phyloP scores from a whole-genome alignment of 2,113 vertebrate genomes.

The Dipodomys ordii region DNA sequence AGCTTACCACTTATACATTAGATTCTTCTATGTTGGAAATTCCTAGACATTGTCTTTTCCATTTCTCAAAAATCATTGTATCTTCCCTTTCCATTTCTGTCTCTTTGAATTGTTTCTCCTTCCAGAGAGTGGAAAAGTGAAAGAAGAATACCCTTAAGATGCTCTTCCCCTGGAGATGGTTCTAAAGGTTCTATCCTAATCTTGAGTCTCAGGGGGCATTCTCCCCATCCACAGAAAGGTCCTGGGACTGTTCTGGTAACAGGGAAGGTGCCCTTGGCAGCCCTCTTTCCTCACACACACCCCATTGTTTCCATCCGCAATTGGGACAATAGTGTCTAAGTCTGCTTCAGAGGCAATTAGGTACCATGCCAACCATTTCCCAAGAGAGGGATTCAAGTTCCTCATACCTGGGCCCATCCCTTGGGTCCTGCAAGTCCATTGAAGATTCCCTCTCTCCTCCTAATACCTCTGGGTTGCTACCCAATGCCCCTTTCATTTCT shows the following conservation, averaged over 20 bases:
- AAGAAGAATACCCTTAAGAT: background rate
- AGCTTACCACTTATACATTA: background rate
- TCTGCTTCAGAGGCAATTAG: constrained; percentile 6
- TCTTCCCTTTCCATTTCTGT: background rate
- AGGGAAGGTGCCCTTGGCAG: background rate
- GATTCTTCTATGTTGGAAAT: background rate
- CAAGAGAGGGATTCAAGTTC: constrained; percentile 54
- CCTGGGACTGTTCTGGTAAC: background rate
- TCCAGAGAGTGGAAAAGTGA: background rate
- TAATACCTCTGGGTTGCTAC: background rate
- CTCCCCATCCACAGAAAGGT: background rate
- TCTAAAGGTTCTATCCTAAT: background rate
- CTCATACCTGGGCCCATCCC: constrained; percentile 52
- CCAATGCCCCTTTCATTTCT: constrained; percentile 10
- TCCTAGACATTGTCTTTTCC: background rate
- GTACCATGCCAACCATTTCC: constrained; percentile 58
- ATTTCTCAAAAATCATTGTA: background rate
- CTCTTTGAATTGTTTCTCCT: constrained; percentile 32
- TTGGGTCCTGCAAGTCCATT: constrained; percentile 43
- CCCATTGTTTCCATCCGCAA: constrained; percentile 35
- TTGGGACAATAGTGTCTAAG: constrained; percentile 34
- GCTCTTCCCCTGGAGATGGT: background rate
- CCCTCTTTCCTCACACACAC: constrained; percentile 26
- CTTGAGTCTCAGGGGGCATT: background rate
- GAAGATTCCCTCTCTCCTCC: background rate